Conservation (phyloP, 2,797 vertebrate genomes). For the Enteromius viviparus region DNA sequence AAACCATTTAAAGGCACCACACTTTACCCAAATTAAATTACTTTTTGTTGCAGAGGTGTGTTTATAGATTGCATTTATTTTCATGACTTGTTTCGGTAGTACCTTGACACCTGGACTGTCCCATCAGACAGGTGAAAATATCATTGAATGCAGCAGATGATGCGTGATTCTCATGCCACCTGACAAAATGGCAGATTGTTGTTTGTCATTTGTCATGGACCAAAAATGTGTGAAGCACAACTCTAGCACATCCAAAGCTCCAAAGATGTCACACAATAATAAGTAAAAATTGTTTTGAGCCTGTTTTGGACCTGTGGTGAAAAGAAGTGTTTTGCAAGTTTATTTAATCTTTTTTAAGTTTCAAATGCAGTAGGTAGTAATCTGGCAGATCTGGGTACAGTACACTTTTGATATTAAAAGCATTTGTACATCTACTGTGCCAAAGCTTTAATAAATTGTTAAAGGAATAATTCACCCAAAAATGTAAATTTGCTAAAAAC, state of each 20-base stretch:
- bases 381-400: neutral
- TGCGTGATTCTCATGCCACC: neutral
- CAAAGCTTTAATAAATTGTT: neutral
- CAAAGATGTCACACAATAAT: neutral
- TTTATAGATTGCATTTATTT: neutral
- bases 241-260: constrained; percentile 21
- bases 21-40: neutral
- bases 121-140: constrained; percentile 10
- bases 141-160: neutral
- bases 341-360: neutral
- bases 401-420: neutral
- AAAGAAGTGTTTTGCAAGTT: neutral
- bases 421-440: neutral
- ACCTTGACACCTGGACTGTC: neutral
- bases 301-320: neutral
- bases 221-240: constrained; percentile 8
- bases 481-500: neutral
- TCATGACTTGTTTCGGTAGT: neutral
- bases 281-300: constrained; percentile 17
- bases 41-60: neutral
- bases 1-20: neutral
- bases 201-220: constrained; percentile 23
- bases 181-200: constrained; percentile 7
- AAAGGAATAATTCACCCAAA: neutral
- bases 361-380: neutral